These are phyloP conservation scores for Drosophila nigromelanica DNA, from an alignment of 1,140 invertebrate genomes.

Conservation along the genomic window DNA sequence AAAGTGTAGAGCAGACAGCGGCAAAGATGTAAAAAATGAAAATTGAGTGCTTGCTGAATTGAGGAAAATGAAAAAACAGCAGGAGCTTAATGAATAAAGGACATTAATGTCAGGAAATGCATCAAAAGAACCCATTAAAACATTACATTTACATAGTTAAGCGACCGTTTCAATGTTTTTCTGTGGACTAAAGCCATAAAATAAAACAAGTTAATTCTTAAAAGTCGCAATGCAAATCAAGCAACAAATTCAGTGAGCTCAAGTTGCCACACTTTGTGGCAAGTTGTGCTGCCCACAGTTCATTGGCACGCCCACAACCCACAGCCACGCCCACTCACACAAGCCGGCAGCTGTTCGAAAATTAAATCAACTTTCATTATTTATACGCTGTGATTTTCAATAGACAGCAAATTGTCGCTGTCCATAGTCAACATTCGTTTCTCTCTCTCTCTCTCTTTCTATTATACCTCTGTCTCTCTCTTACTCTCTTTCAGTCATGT, in stretches of 20 bases:
- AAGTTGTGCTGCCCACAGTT: not conserved
- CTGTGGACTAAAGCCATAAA: no score
- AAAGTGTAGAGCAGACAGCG: not conserved
- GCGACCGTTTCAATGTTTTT: not conserved
- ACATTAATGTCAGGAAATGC: not conserved
- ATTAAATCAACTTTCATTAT: slow-evolving; percentile 79
- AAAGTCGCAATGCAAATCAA: slow-evolving; percentile 45
- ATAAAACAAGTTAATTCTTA: no score
- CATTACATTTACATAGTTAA: slow-evolving; percentile 14
- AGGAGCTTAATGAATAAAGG: slow-evolving; percentile 13
- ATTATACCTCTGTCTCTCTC: not conserved
- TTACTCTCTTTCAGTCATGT: slow-evolving; percentile 15
- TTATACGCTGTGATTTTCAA: slow-evolving; percentile 71
- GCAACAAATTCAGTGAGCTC: slow-evolving; percentile 61
- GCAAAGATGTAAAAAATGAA: not conserved
- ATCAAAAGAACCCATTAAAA: slow-evolving; percentile 7
- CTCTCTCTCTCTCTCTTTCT: not conserved
- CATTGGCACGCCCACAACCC: not conserved
- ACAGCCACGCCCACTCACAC: slow-evolving; percentile 6
- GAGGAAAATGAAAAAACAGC: slow-evolving; percentile 24
- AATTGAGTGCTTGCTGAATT: slow-evolving; percentile 7
- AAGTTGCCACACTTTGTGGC: slow-evolving; percentile 16
- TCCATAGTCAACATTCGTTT: not conserved
- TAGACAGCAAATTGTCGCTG: slow-evolving; percentile 39
- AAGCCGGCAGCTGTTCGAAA: slow-evolving; percentile 64